phyloP scores from a whole-genome alignment of 1,140 invertebrate genomes.

The Zaprionus camerounensis region DNA sequence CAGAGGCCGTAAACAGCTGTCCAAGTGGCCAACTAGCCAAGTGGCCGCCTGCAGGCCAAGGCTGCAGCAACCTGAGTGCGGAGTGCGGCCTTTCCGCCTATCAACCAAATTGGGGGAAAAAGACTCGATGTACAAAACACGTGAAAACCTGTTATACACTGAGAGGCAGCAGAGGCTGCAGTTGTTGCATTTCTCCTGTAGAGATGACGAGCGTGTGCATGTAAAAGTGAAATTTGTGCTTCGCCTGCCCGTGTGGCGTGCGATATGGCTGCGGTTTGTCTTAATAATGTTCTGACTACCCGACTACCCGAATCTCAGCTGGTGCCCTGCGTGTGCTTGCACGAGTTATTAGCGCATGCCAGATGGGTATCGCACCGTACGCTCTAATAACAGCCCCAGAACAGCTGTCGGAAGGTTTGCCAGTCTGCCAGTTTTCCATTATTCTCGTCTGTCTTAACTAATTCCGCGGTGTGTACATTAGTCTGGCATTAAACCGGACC shows the following conservation, averaged over 20 bases:
- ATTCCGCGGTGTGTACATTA: conserved; percentile 9
- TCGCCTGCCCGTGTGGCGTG: conserved; percentile 13
- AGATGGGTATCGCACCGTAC: conserved; percentile 65
- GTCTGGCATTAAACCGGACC: conserved; percentile 5
- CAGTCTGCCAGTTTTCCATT: neutral
- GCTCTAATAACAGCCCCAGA: conserved; percentile 60
- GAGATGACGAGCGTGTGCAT: conserved; percentile 50
- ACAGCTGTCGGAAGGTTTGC: neutral
- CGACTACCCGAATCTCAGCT: conserved; percentile 17
- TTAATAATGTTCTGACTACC: conserved; percentile 50
- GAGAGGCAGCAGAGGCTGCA: conserved; percentile 4
- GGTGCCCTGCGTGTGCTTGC: conserved; percentile 16
- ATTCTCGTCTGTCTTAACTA: conserved; percentile 10
- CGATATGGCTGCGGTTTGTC: conserved; percentile 9
- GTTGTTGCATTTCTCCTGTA: conserved; percentile 45
- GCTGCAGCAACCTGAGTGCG: conserved; percentile 26
- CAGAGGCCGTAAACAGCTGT: conserved; percentile 44
- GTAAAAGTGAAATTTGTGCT: conserved; percentile 73
- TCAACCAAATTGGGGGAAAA: conserved; percentile 26
- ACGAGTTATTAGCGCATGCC: conserved; percentile 78
- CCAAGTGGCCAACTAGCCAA: conserved; percentile 15
- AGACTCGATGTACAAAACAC: conserved; percentile 7
- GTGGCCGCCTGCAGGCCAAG: conserved; percentile 33
- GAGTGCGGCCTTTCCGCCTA: conserved; percentile 38
- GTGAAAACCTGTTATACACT: conserved; percentile 58